Evolutionary conservation across 2,888 invertebrate genomes (phyloP).

Genomic region (Tholera decimalis): DNA sequence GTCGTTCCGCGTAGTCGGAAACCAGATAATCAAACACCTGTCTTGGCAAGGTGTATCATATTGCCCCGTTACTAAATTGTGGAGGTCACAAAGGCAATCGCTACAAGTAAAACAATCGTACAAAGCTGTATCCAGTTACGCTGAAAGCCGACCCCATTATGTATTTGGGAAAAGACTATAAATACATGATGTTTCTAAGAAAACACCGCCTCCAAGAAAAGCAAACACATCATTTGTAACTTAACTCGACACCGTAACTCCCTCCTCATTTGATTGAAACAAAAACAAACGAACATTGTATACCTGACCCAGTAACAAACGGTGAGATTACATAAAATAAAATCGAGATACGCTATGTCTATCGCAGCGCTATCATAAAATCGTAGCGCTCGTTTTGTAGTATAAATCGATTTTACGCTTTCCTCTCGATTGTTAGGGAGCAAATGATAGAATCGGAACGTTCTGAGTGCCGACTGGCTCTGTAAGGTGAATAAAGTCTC

Average conservation of each 20-base stretch:
- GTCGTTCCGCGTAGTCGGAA: too few species aligned
- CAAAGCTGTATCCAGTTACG: too few species aligned
- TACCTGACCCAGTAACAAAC: conserved; percentile 31
- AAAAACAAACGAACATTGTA: conserved; percentile 29
- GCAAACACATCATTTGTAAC: too few species aligned
- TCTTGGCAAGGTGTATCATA: too few species aligned
- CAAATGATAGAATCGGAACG: conserved; percentile 44
- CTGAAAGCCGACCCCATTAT: too few species aligned
- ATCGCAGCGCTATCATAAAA: conserved; percentile 51
- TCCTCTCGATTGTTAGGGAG: conserved; percentile 38
- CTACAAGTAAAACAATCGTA: too few species aligned
- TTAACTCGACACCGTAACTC: not conserved
- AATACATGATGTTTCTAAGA: too few species aligned
- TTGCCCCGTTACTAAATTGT: too few species aligned
- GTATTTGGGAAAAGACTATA: too few species aligned
- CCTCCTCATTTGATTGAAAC: conserved; percentile 21
- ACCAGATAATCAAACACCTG: too few species aligned
- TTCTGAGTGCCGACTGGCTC: conserved; percentile 42
- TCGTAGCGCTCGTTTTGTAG: conserved; percentile 47
- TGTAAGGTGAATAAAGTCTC: conserved; percentile 34
- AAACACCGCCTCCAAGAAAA: too few species aligned
- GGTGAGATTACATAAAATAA: conserved; percentile 36
- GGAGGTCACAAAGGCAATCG: too few species aligned
- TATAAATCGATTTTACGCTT: conserved; percentile 60
- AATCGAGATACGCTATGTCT: conserved; percentile 42